Evolutionary conservation across 2,888 invertebrate genomes (phyloP), one percentile per base, ranked within the genome.

Genomic region (Ophion ellenae): DNA sequence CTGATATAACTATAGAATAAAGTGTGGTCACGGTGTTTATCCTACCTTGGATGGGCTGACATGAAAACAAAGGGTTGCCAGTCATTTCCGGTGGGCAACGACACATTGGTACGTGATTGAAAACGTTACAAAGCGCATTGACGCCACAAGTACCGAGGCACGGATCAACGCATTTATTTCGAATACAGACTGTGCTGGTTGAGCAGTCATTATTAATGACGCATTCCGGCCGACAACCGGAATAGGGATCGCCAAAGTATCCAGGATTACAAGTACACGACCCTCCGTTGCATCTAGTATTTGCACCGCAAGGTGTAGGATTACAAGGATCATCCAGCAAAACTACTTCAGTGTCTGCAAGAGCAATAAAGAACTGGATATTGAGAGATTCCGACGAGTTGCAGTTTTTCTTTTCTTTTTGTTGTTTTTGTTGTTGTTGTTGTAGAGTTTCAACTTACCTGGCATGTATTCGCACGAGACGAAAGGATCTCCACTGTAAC

Each of bases 401-500:
- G 45, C 14, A 11, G 32, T n/a, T 59, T 24, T 2, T 47, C 24
- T 20, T 47, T 47, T 24, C 10, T 14, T 14, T 14, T 53, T 47
- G 17, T 17, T 53, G 10, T 3, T 66, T 24, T 24, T 24, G 24
- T 24, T 24, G 24, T 24, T 24, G 2, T 24, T 24, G 24, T 24
- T 14, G 9, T 3, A 45, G 40, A 59, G 17, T 14, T 40, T 90
- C 89, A 47, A 84, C 86, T 81, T 64, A 86, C 86, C 64, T 4
- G 83, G 88, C 45, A n/a, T 53, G 20, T 67, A 85, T 40, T 86
- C 57, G 92, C 97, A 98, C 90, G 96, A 97, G 90, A 96, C 96
- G 94, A 97, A 97, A 86, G 98, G 97, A 95, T 98, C 97, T 67
- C 98, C 98, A 11, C 96, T 96, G 93, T 96, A 97, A 90, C 97